phyloP scores from a whole-genome alignment of 1,140 invertebrate species.

The Drosophila truncata region DNA sequence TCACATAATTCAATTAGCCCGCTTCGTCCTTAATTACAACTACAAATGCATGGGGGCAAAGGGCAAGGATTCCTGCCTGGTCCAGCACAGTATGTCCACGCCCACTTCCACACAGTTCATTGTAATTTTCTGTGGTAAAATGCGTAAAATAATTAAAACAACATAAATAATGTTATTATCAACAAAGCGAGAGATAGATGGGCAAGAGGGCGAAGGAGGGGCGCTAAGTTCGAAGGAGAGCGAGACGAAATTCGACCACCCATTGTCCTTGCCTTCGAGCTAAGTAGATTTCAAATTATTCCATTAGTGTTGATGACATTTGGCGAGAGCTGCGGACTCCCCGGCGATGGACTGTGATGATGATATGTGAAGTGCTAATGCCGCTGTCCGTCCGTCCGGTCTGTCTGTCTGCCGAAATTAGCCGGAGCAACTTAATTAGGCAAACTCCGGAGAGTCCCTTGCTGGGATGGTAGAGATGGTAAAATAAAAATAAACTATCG shows the following conservation, averaged over 20 bases:
- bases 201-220: background rate
- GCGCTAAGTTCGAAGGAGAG: background rate
- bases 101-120: slow-evolving; percentile 49
- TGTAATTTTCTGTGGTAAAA: slow-evolving; percentile 53
- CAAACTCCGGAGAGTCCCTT: slow-evolving; percentile 3
- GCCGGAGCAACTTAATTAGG: slow-evolving; percentile 51
- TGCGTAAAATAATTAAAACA: slow-evolving; percentile 82
- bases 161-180: slow-evolving; percentile 70
- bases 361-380: slow-evolving; percentile 76
- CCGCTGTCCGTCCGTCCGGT: slow-evolving; percentile 13
- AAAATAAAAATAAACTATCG: background rate
- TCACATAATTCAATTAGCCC: slow-evolving; percentile 73
- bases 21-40: slow-evolving; percentile 72
- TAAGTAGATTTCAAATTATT: slow-evolving; percentile 84
- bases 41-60: slow-evolving; percentile 31
- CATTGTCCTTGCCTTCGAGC: slow-evolving; percentile 55
- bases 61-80: slow-evolving; percentile 32
- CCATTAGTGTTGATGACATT: slow-evolving; percentile 82
- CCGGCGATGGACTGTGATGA: slow-evolving; percentile 32
- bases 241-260: slow-evolving; percentile 21
- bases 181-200: slow-evolving; percentile 30
- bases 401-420: slow-evolving; percentile 41
- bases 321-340: slow-evolving; percentile 36
- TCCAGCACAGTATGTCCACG: slow-evolving; percentile 25
- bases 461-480: slow-evolving; percentile 2